Percentiles rank a stretch among this genome's conserved stretches.
These are phyloP conservation scores for Lepas anatifera DNA, from an alignment of 2,888 invertebrate species.

Conservation along the genomic window DNA sequence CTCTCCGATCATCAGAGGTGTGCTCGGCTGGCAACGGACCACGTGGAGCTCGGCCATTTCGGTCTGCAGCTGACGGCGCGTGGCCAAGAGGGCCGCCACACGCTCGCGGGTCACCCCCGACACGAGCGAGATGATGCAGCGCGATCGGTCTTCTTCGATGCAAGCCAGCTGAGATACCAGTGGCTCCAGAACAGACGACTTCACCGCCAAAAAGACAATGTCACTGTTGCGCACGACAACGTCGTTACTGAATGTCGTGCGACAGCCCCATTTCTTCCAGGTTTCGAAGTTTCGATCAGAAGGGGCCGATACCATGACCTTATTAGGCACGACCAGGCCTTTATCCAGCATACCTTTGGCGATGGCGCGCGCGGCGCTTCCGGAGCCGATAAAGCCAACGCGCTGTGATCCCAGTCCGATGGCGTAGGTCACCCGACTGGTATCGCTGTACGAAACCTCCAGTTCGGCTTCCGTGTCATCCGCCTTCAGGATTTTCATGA, in stretches of 20 bases:
- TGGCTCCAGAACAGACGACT: not conserved
- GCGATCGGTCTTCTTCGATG: not conserved
- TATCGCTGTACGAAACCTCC: slow-evolving; percentile 1
- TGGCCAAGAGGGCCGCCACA: not conserved
- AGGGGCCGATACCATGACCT: not conserved
- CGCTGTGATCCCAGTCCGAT: slow-evolving; percentile 1
- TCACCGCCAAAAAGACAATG: slow-evolving; percentile 8
- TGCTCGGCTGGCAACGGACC: slow-evolving; percentile 3
- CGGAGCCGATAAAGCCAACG: slow-evolving; percentile 7
- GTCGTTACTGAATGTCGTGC: not conserved
- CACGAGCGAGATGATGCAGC: not conserved
- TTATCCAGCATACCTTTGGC: slow-evolving; percentile 4
- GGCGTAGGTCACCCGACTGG: not conserved
- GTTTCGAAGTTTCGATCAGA: slow-evolving; percentile 1
- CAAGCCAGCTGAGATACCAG: not conserved
- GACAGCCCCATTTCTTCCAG: slow-evolving; percentile 1
- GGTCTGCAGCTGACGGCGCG: not conserved
- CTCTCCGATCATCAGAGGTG: not conserved
- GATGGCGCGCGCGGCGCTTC: slow-evolving; percentile 3
- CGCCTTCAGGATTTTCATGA: not conserved
- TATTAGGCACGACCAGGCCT: not conserved
- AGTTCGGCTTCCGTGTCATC: not conserved
- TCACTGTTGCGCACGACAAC: not conserved
- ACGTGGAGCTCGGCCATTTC: slow-evolving; percentile 4
- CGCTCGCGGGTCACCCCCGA: not conserved